Percentiles rank a stretch among this genome's conserved stretches.
phyloP scores from a whole-genome alignment of 2,113 vertebrate genomes.

The Pristiophorus japonicus region DNA sequence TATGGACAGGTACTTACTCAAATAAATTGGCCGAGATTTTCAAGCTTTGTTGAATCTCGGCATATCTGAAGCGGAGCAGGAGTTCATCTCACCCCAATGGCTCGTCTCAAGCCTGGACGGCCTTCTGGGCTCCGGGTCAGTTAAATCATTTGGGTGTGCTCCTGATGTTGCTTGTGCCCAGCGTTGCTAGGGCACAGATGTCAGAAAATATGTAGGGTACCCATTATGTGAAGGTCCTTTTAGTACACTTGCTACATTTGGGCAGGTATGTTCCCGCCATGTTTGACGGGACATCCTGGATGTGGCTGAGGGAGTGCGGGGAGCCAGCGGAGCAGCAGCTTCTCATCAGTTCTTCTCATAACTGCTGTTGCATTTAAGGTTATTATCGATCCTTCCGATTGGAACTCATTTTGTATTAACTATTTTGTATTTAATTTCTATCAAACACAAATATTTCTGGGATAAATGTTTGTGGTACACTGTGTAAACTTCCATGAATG shows the following conservation, averaged over 20 bases:
- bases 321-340: neutral
- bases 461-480: neutral
- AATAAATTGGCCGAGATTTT: neutral
- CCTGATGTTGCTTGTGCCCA: neutral
- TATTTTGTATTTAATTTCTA: neutral
- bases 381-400: neutral
- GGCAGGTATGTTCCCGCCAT: neutral
- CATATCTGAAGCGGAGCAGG: neutral
- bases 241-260: neutral
- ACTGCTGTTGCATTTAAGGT: neutral
- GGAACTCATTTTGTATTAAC: neutral
- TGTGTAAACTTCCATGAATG: neutral
- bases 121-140: neutral
- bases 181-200: neutral
- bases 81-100: neutral
- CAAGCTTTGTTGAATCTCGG: neutral
- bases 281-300: neutral
- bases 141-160: neutral
- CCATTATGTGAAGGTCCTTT: neutral
- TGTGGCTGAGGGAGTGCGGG: neutral
- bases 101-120: neutral
- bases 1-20: neutral
- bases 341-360: neutral
- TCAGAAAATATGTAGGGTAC: neutral
- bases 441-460: neutral